Conservation (phyloP, 2,797 vertebrate species). For the Amblyraja radiata region DNA sequence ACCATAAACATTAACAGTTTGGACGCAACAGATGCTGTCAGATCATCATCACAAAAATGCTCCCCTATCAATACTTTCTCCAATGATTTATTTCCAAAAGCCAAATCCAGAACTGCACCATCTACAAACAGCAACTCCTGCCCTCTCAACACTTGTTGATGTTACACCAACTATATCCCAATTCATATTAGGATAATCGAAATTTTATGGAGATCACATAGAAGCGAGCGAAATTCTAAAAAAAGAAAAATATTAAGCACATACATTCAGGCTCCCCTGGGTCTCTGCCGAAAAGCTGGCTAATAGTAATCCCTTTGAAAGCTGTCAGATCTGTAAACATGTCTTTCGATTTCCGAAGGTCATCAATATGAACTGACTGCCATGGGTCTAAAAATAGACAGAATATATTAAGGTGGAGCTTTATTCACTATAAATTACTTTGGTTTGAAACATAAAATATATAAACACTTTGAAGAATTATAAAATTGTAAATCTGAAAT, state of each 20-base stretch:
- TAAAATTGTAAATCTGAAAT: too few relatives aligned
- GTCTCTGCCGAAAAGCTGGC: slow-evolving; percentile 71
- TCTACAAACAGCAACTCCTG: too few relatives aligned
- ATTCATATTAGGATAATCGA: not conserved
- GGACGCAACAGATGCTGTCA: too few relatives aligned
- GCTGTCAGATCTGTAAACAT: slow-evolving; percentile 76
- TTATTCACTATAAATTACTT: not conserved
- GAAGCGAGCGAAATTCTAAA: slow-evolving; percentile 42
- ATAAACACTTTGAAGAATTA: not conserved
- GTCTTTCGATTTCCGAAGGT: slow-evolving; percentile 73
- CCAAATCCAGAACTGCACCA: too few relatives aligned
- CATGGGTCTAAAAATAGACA: slow-evolving; percentile 11
- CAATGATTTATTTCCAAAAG: too few relatives aligned
- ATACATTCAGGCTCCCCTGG: slow-evolving; percentile 50
- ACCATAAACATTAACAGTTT: too few relatives aligned
- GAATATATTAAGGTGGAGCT: not conserved
- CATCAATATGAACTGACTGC: slow-evolving; percentile 81
- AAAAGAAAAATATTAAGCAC: slow-evolving; percentile 37
- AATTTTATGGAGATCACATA: not conserved
- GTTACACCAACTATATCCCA: not conserved
- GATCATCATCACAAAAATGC: too few relatives aligned
- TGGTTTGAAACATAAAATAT: not conserved
- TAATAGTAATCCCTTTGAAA: slow-evolving; percentile 76
- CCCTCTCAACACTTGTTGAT: too few relatives aligned
- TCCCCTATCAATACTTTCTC: too few relatives aligned